phyloP scores from a whole-genome alignment of 2,888 invertebrate species.

The Drosophila trichaetosa region DNA sequence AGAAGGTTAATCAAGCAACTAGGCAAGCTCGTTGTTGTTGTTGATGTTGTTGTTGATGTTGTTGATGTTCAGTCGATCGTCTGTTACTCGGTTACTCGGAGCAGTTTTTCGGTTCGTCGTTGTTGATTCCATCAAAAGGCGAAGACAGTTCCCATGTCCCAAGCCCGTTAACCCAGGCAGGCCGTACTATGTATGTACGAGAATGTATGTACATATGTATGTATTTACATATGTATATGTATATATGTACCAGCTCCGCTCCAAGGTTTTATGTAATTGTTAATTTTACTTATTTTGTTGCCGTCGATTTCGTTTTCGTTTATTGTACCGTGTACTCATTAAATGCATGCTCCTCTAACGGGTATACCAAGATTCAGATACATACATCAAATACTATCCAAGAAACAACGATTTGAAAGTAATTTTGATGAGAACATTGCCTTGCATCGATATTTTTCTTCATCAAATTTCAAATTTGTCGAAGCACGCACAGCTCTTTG shows the following conservation, averaged over 20 bases:
- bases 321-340: conserved; percentile 28
- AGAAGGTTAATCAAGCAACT: conserved; percentile 70
- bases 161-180: conserved; percentile 42
- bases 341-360: not conserved
- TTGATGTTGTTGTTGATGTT: not conserved
- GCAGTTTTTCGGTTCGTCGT: conserved; percentile 22
- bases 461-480: not conserved
- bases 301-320: conserved; percentile 42
- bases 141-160: conserved; percentile 56
- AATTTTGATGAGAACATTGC: not conserved
- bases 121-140: conserved; percentile 35
- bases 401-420: not conserved
- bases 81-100: conserved; percentile 17
- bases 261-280: conserved; percentile 65
- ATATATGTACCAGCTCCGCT: conserved; percentile 15
- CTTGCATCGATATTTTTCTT: not conserved
- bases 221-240: not conserved
- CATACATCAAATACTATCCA: not conserved
- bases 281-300: conserved; percentile 52
- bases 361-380: conserved; percentile 1
- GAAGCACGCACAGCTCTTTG: not conserved
- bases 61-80: conserved; percentile 16
- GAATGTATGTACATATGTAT: not conserved
- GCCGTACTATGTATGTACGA: conserved; percentile 4
- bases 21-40: conserved; percentile 23